Evolutionary conservation across 2,888 invertebrate genomes (phyloP).

Genomic region (Acrobasis consociella): DNA sequence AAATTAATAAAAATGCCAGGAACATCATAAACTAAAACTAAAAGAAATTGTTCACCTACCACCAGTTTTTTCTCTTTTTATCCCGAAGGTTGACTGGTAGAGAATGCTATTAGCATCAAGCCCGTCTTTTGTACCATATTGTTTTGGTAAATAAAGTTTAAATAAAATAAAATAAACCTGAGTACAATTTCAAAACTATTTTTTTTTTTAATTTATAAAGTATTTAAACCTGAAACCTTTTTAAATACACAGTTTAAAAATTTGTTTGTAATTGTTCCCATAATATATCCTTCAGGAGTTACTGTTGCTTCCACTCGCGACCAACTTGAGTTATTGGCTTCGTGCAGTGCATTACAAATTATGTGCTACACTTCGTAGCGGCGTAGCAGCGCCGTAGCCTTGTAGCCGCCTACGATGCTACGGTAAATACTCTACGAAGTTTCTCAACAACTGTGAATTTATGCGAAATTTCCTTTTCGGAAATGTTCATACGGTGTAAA

Average conservation of each 20-base stretch:
- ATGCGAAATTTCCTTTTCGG: background rate
- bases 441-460: constrained; percentile 6
- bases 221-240: too few species aligned
- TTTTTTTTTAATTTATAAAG: too few species aligned
- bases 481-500: background rate
- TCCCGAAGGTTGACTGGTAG: too few species aligned
- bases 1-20: too few species aligned
- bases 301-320: constrained; percentile 45
- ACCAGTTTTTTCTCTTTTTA: too few species aligned
- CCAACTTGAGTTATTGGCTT: constrained; percentile 63
- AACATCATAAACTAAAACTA: too few species aligned
- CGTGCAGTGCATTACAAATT: constrained; percentile 62
- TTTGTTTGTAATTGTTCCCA: constrained; percentile 39
- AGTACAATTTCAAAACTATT: too few species aligned
- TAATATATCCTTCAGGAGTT: constrained; percentile 53
- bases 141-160: too few species aligned
- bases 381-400: constrained; percentile 36
- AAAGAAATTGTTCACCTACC: too few species aligned
- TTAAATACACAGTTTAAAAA: constrained; percentile 18
- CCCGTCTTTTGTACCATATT: too few species aligned
- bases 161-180: too few species aligned
- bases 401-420: constrained; percentile 41
- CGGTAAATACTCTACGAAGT: constrained; percentile 17
- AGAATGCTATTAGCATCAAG: too few species aligned
- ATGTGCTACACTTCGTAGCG: constrained; percentile 48